These are phyloP conservation scores for Arvicanthis niloticus DNA, from an alignment of 2,113 vertebrate species.

Conservation along the genomic window DNA sequence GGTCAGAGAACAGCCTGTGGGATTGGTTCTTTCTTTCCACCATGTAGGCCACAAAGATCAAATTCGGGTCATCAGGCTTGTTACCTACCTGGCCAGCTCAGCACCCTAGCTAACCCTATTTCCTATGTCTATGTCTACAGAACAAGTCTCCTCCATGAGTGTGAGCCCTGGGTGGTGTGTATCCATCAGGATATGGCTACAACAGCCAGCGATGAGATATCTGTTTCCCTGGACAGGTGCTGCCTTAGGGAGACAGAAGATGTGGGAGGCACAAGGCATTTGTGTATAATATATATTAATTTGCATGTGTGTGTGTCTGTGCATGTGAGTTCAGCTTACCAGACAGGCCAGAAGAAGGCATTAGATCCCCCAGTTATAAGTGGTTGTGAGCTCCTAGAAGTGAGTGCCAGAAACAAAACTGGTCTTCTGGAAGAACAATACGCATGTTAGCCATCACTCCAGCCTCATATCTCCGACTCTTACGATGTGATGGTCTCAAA, in stretches of 20 bases:
- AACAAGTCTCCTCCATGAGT: no score
- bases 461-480: background rate
- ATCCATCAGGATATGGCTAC: background rate
- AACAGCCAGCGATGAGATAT: no score
- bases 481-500: background rate
- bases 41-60: background rate
- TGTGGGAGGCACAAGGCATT: background rate
- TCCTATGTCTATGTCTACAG: background rate
- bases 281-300: background rate
- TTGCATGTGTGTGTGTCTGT: no score
- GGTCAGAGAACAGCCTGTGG: background rate
- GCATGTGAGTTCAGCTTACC: background rate
- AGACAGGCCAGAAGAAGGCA: background rate
- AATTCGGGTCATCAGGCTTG: background rate
- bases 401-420: background rate
- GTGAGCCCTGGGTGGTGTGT: background rate
- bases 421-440: background rate
- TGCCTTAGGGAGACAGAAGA: background rate
- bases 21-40: no score
- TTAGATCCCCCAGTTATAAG: background rate
- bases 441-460: background rate
- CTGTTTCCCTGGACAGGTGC: background rate
- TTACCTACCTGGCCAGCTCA: no score
- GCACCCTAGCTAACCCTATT: background rate
- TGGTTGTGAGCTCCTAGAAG: background rate